Conservation (phyloP, 2,797 vertebrate genomes). For the Anolis apletophallus region DNA sequence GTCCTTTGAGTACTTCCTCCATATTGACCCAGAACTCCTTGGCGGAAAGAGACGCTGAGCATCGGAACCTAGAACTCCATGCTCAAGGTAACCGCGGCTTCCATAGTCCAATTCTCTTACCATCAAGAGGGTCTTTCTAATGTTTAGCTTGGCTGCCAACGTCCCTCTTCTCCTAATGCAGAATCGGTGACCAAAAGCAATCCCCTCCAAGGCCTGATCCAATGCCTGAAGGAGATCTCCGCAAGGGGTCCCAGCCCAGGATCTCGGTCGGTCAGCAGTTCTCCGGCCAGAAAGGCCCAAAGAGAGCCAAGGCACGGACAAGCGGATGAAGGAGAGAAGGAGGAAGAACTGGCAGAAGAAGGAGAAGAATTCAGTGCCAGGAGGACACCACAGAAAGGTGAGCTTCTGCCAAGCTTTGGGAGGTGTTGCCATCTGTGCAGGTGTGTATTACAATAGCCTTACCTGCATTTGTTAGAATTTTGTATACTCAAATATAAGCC, state of each 20-base stretch:
- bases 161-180: neutral
- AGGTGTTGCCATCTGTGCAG: too few species aligned
- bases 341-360: neutral
- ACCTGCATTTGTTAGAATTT: too few species aligned
- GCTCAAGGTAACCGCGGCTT: neutral
- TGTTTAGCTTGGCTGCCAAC: too few species aligned
- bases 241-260: neutral
- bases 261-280: rapidly evolving
- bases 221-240: constrained; percentile 13
- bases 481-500: too few species aligned
- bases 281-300: neutral
- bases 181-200: rapidly evolving
- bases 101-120: too few species aligned
- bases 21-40: neutral
- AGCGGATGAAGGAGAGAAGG: too few species aligned
- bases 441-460: too few species aligned
- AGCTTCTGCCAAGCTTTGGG: neutral
- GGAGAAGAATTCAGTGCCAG: neutral
- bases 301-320: rapidly evolving
- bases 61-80: neutral
- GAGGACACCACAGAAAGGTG: neutral
- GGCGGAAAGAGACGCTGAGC: rapidly evolving
- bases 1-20: neutral
- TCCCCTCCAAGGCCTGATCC: constrained; percentile 5
- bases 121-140: too few species aligned